phyloP scores from a whole-genome alignment of 2,888 invertebrate species.

The Amphipoea lucens region DNA sequence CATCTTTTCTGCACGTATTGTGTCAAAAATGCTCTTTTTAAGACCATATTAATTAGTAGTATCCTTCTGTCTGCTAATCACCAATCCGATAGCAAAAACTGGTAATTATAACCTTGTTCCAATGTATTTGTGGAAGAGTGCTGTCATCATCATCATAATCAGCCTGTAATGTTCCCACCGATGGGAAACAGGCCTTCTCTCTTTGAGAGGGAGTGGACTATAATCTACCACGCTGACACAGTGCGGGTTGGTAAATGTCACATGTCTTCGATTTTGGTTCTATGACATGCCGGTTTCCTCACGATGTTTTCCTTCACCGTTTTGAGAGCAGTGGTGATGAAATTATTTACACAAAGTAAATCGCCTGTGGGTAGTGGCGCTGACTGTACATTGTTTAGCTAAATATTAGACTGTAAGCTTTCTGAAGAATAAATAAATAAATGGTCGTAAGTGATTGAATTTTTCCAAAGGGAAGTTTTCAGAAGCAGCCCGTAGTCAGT shows the following conservation, averaged over 20 bases:
- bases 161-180: neutral
- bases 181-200: neutral
- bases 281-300: neutral
- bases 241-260: neutral
- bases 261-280: neutral
- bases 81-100: too few relatives aligned
- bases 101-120: neutral
- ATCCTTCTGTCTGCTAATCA: neutral
- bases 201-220: neutral
- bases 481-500: neutral
- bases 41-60: fast-evolving
- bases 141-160: neutral
- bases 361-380: too few relatives aligned
- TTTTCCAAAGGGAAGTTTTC: neutral
- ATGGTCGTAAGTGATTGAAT: neutral
- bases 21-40: neutral
- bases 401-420: too few relatives aligned
- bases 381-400: too few relatives aligned
- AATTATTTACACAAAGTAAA: neutral
- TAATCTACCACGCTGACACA: neutral
- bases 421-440: too few relatives aligned
- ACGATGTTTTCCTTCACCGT: neutral
- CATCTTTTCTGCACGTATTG: neutral
- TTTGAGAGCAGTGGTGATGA: neutral
- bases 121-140: neutral